phyloP scores from a whole-genome alignment of 92 coral and sea anemone species.

The Hydrozoanthus gracilis region DNA sequence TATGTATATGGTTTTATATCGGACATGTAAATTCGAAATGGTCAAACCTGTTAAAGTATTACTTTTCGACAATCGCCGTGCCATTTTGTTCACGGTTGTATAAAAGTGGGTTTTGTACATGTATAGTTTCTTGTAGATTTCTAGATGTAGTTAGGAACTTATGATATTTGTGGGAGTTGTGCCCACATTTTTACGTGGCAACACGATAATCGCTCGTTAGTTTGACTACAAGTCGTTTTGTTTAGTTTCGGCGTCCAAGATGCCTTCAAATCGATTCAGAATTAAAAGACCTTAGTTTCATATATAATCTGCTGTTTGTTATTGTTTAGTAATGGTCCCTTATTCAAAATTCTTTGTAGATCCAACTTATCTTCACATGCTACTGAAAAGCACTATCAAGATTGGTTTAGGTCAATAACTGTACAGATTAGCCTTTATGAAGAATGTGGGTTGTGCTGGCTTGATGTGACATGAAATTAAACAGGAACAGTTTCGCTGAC shows the following conservation, averaged over 20 bases:
- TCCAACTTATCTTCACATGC: background rate
- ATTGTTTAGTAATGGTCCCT: background rate
- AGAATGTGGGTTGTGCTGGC: background rate
- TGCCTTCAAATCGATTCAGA: constrained; percentile 39
- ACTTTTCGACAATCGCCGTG: constrained; percentile 36
- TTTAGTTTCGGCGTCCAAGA: constrained; percentile 41
- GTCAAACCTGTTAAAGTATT: constrained; percentile 47
- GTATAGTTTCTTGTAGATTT: constrained; percentile 23
- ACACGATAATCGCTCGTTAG: constrained; percentile 49
- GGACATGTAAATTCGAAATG: constrained; percentile 49
- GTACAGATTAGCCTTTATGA: constrained; percentile 8
- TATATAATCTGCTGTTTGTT: constrained; percentile 23
- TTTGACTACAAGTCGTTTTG: constrained; percentile 31
- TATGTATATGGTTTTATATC: constrained; percentile 46
- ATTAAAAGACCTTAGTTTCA: constrained; percentile 43
- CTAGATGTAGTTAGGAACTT: constrained; percentile 43
- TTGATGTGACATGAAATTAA: background rate
- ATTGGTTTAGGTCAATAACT: constrained; percentile 5
- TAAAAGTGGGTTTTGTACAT: constrained; percentile 23
- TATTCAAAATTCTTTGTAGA: background rate
- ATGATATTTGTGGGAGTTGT: constrained; percentile 32
- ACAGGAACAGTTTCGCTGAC: background rate
- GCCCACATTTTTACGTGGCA: constrained; percentile 49
- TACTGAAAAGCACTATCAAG: background rate
- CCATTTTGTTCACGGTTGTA: constrained; percentile 32